phyloP scores from a whole-genome alignment of 1,140 invertebrate species.

The Drosophila repletoides region DNA sequence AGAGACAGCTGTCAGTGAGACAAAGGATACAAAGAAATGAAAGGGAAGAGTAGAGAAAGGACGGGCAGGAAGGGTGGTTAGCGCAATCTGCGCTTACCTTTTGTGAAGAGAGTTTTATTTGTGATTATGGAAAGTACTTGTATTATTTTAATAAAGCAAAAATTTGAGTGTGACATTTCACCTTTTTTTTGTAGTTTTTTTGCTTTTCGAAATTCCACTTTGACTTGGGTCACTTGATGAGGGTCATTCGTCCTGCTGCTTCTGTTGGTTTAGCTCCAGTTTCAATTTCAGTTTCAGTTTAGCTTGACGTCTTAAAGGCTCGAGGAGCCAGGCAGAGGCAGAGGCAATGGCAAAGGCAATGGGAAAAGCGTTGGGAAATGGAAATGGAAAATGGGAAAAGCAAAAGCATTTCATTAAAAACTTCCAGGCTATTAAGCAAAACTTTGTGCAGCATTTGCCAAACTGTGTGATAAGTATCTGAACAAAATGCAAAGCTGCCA shows the following conservation, averaged over 20 bases:
- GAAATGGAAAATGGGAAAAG: constrained; percentile 33
- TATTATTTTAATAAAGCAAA: constrained; percentile 76
- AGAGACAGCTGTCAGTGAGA: constrained; percentile 65
- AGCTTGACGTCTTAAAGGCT: constrained; percentile 50
- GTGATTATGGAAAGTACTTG: constrained; percentile 42
- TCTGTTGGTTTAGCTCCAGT: background rate
- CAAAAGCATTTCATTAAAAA: constrained; percentile 80
- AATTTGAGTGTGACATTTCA: constrained; percentile 76
- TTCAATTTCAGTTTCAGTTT: constrained; percentile 5
- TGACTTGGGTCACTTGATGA: constrained; percentile 18
- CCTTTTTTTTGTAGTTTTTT: constrained; percentile 46
- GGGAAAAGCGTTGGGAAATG: constrained; percentile 11
- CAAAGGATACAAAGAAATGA: constrained; percentile 8
- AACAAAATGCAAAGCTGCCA: constrained; percentile 79
- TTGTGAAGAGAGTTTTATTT: background rate
- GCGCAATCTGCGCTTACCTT: constrained; percentile 3
- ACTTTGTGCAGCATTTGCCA: constrained; percentile 80
- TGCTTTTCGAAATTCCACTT: constrained; percentile 20
- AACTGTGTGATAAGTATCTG: constrained; percentile 81
- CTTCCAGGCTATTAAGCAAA: constrained; percentile 81
- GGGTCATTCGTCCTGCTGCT: constrained; percentile 27
- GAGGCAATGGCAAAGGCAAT: constrained; percentile 23
- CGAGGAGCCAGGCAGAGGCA: constrained; percentile 22
- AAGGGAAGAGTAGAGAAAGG: background rate
- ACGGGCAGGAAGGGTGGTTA: constrained; percentile 2